These are phyloP conservation scores for Cacatua alba DNA, from an alignment of 2,113 vertebrate species.

Conservation along the genomic window DNA sequence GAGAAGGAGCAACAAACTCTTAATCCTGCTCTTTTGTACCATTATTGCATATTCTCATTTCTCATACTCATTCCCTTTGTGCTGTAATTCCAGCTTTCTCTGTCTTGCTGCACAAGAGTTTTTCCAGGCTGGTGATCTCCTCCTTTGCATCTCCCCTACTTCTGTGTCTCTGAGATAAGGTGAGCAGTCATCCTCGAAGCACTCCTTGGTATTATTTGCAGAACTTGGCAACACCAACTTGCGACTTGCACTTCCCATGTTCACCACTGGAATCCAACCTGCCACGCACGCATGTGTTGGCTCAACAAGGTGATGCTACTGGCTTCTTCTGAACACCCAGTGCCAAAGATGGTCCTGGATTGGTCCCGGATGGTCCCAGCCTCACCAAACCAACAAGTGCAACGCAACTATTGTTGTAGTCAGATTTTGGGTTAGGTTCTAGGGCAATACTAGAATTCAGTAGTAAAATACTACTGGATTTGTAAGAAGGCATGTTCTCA, in stretches of 20 bases:
- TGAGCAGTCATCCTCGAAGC: background rate
- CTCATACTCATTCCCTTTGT: background rate
- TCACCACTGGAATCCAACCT: background rate
- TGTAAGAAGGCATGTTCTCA: background rate
- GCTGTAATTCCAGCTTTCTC: background rate
- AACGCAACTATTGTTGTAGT: fast-evolving
- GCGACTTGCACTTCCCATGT: no score
- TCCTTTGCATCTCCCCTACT: background rate
- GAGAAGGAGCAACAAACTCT: background rate
- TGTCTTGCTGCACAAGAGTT: background rate
- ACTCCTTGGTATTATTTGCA: background rate
- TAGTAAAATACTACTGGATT: background rate
- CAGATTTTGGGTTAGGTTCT: background rate
- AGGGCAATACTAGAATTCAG: background rate
- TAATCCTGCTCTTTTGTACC: background rate
- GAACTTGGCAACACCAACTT: background rate
- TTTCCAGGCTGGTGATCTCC: background rate
- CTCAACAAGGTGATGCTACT: background rate
- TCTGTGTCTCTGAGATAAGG: background rate
- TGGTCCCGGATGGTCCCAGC: background rate
- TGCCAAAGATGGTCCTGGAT: background rate
- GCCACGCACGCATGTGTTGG: fast-evolving
- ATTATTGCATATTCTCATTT: background rate
- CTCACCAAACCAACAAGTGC: background rate
- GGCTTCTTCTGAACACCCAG: background rate